Conservation (phyloP, 2,113 vertebrate species). For the Oceanodroma tethys region DNA sequence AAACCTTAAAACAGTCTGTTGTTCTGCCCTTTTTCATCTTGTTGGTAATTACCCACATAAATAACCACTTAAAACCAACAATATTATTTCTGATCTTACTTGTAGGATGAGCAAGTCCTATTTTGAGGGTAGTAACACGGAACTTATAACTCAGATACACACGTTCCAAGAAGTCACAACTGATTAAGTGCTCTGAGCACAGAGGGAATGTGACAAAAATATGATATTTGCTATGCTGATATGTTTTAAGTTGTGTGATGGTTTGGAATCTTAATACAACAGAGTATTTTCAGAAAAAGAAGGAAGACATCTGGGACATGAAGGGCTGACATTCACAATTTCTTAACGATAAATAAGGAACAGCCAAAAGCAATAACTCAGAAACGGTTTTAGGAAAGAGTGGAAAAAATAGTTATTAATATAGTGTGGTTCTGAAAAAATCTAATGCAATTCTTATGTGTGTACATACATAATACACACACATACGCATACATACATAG, state of each 20-base stretch:
- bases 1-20: background rate
- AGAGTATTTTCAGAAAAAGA: background rate
- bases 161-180: background rate
- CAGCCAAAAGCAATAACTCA: background rate
- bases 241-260: background rate
- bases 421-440: background rate
- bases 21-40: background rate
- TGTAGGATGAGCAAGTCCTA: background rate
- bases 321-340: background rate
- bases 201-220: background rate
- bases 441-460: background rate
- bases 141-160: background rate
- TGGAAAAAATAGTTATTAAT: background rate
- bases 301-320: background rate
- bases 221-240: background rate
- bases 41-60: background rate
- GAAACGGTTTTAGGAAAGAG: background rate
- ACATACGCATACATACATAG: background rate
- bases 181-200: background rate
- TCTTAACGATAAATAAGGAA: background rate
- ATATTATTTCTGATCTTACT: background rate
- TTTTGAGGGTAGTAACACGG: background rate
- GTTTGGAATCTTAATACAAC: background rate
- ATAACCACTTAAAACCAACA: background rate
- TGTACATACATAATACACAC: background rate